phyloP scores from a whole-genome alignment of 35 echinoderm and acorn worm genomes.

The Stichopus chloronotus region DNA sequence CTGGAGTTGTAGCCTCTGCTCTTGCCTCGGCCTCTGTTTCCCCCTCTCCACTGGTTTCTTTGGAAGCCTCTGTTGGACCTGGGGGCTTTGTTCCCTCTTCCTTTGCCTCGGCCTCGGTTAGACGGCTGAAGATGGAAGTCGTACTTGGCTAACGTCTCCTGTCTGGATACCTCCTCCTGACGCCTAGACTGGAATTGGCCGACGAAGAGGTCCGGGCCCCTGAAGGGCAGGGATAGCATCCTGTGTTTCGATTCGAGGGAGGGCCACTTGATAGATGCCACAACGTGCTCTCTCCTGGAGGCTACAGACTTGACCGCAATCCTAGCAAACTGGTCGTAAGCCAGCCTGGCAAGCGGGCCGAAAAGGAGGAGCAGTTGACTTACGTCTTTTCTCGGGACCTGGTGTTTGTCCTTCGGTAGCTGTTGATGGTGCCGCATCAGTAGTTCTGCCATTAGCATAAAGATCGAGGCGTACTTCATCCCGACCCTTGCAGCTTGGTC shows the following conservation, averaged over 20 bases:
- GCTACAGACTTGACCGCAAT: too few species aligned
- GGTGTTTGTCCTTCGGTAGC: not conserved
- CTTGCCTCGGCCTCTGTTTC: too few species aligned
- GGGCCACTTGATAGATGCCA: too few species aligned
- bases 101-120: not conserved
- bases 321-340: too few species aligned
- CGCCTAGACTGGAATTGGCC: not conserved
- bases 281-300: too few species aligned
- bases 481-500: not conserved
- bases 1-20: too few species aligned
- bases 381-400: not conserved
- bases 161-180: not conserved
- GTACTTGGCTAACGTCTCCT: not conserved
- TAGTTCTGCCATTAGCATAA: not conserved
- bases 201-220: not conserved
- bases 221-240: too few species aligned
- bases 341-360: not conserved
- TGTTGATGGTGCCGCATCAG: not conserved
- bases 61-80: not conserved
- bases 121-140: too few species aligned
- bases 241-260: too few species aligned
- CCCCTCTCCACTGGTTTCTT: not conserved
- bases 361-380: not conserved
- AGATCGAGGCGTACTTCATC: not conserved
- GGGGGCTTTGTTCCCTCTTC: not conserved